These are phyloP conservation scores for Chrysogorgia sp. DNA, from an alignment of 92 coral and sea anemone species.

Conservation along the genomic window DNA sequence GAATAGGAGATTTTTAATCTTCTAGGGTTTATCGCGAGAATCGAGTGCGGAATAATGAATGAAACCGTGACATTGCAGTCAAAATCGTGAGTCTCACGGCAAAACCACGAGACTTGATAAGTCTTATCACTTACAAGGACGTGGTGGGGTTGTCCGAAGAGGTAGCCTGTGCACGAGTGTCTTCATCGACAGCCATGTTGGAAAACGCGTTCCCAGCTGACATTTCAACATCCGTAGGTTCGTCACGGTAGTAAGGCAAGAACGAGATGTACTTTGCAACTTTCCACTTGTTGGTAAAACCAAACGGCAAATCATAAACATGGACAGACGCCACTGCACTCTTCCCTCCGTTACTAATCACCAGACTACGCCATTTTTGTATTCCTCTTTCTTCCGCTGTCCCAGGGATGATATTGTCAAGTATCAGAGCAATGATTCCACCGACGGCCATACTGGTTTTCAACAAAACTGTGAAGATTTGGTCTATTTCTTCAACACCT, in stretches of 20 bases:
- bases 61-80: too few species aligned
- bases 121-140: too few species aligned
- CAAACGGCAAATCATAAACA: conserved; percentile 73
- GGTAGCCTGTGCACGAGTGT: too few species aligned
- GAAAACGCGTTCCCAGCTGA: background rate
- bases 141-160: too few species aligned
- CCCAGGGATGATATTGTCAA: conserved; percentile 95
- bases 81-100: too few species aligned
- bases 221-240: background rate
- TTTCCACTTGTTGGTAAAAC: conserved; percentile 53
- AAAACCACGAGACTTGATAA: too few species aligned
- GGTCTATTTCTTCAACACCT: conserved; percentile 78
- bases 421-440: conserved; percentile 70
- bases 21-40: too few species aligned
- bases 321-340: conserved; percentile 27
- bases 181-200: background rate
- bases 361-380: conserved; percentile 64
- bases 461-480: conserved; percentile 80
- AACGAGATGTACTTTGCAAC: conserved; percentile 70
- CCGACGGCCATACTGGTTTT: conserved; percentile 93
- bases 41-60: too few species aligned
- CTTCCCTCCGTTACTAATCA: conserved; percentile 6
- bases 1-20: too few species aligned
- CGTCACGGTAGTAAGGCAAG: conserved; percentile 64
- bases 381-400: conserved; percentile 91